Percentiles rank a stretch among this genome's conserved stretches.
Evolutionary conservation across 1,140 invertebrate species (phyloP).

Genomic region (Bombus ignitus): DNA sequence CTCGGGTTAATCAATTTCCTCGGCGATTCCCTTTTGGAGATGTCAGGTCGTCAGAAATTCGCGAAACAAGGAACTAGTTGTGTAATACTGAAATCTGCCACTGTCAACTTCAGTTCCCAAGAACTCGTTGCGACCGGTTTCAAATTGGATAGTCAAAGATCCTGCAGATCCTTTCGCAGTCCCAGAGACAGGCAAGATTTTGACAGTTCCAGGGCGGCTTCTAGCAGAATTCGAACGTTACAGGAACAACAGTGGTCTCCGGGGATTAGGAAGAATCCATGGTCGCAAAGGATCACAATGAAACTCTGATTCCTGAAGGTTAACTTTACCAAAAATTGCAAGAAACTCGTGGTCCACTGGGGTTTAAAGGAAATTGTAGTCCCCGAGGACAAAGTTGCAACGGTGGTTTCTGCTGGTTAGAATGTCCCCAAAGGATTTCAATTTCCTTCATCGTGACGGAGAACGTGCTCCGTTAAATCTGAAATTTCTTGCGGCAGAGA

Average conservation of each 20-base stretch:
- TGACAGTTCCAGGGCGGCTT: not conserved
- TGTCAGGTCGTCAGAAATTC: slow-evolving; percentile 18
- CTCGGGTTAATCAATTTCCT: slow-evolving; percentile 26
- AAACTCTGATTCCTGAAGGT: not conserved
- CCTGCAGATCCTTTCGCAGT: not conserved
- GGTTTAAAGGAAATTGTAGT: not conserved
- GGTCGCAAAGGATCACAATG: not conserved
- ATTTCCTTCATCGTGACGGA: not conserved
- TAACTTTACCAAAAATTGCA: not conserved
- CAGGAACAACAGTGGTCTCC: not conserved
- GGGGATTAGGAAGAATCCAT: not conserved
- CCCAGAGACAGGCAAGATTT: not conserved
- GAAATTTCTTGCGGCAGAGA: too few species aligned
- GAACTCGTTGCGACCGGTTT: not conserved
- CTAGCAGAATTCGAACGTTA: not conserved
- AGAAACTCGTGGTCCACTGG: not conserved
- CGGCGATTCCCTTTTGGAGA: slow-evolving; percentile 1
- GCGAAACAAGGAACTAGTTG: slow-evolving; percentile 4
- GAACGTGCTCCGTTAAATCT: not conserved
- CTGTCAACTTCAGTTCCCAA: slow-evolving; percentile 2
- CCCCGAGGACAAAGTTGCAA: not conserved
- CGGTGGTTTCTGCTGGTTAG: not conserved
- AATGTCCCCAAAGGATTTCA: not conserved
- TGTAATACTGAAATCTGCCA: not conserved
- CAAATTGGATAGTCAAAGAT: slow-evolving; percentile 16